phyloP scores from a whole-genome alignment of 2,113 vertebrate genomes.

The Glareola pratincola region DNA sequence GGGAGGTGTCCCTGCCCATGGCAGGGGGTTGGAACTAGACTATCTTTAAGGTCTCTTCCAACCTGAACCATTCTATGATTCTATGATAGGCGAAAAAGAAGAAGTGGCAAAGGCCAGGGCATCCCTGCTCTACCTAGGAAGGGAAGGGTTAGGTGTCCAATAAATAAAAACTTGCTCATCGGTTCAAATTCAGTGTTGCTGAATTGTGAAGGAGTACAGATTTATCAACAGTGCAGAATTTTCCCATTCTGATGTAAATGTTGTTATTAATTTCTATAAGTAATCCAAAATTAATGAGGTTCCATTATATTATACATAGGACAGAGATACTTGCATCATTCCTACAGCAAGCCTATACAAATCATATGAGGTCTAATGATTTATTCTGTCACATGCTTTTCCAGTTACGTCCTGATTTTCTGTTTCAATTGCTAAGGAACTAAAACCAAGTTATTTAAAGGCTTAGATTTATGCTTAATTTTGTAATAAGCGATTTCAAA shows the following conservation, averaged over 20 bases:
- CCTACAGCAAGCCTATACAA: not conserved
- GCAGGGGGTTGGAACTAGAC: no score
- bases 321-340: not conserved
- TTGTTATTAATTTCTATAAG: not conserved
- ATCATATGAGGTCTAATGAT: not conserved
- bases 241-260: not conserved
- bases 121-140: not conserved
- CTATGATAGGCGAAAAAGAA: not conserved
- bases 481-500: not conserved
- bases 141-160: not conserved
- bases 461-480: not conserved
- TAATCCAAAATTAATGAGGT: not conserved
- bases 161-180: not conserved
- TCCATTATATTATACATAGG: not conserved
- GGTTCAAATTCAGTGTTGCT: not conserved
- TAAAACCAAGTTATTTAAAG: not conserved
- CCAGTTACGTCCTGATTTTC: not conserved
- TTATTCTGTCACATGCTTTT: not conserved
- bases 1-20: no score
- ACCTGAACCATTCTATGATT: no score
- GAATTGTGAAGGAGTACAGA: not conserved
- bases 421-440: not conserved
- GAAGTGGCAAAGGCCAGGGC: not conserved
- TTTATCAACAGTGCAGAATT: not conserved
- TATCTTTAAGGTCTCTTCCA: no score